Percentiles rank a stretch among this genome's conserved stretches.
phyloP scores from a whole-genome alignment of 2,797 vertebrate genomes.

The Xenentodon cancila region DNA sequence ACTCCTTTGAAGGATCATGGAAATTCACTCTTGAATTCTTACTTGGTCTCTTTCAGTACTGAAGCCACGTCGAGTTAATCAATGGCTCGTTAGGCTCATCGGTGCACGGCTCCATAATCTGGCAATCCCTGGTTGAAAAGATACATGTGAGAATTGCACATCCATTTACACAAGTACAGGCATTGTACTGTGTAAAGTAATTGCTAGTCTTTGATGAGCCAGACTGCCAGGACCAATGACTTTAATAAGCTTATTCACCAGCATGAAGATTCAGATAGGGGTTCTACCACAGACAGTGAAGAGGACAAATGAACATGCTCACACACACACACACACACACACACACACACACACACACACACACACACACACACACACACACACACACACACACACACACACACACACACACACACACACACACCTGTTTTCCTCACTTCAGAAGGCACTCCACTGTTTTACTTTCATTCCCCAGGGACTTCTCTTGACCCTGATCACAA shows the following conservation, averaged over 20 bases:
- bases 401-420: neutral
- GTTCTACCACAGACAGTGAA: slow-evolving; percentile 20
- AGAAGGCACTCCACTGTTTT: neutral
- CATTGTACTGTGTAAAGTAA: slow-evolving; percentile 62
- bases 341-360: neutral
- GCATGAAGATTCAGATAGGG: slow-evolving; percentile 45
- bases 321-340: neutral
- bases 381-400: neutral
- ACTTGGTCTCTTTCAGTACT: slow-evolving; percentile 27
- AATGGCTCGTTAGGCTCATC: slow-evolving; percentile 45
- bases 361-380: neutral
- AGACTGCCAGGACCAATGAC: slow-evolving; percentile 48
- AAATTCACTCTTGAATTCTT: slow-evolving; percentile 10
- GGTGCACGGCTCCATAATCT: slow-evolving; percentile 20
- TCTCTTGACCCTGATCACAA: neutral
- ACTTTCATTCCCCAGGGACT: neutral
- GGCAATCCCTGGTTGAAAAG: slow-evolving; percentile 44
- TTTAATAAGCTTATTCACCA: slow-evolving; percentile 62
- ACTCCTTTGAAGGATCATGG: slow-evolving; percentile 21
- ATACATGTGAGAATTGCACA: slow-evolving; percentile 51
- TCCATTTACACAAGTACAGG: slow-evolving; percentile 46
- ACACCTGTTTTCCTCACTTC: slow-evolving; percentile 5
- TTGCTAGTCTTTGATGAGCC: slow-evolving; percentile 61
- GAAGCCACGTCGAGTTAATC: slow-evolving; percentile 49
- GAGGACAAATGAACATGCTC: slow-evolving; percentile 32